These are phyloP conservation scores for Cheilosia scutellata DNA, from an alignment of 2,888 invertebrate genomes.

Conservation along the genomic window DNA sequence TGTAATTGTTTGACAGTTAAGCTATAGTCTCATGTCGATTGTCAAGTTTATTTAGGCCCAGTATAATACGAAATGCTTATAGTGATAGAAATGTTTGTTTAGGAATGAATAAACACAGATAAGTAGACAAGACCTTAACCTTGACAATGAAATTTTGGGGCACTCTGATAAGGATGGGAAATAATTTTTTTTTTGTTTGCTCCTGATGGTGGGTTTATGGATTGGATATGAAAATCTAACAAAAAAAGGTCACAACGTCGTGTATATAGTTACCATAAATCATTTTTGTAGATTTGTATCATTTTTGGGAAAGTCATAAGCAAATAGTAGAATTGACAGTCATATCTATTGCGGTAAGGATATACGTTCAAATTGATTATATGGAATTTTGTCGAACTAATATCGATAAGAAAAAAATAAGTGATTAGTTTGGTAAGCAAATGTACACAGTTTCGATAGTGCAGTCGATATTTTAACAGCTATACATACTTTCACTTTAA, in stretches of 20 bases:
- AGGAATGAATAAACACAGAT: conserved; percentile 53
- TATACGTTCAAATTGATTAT: too few species aligned
- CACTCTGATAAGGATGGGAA: conserved; percentile 42
- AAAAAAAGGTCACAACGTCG: too few species aligned
- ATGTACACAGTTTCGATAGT: too few species aligned
- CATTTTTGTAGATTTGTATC: not conserved
- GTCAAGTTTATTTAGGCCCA: conserved; percentile 57
- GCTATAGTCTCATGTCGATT: conserved; percentile 28
- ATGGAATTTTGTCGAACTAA: too few species aligned
- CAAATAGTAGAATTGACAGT: not conserved
- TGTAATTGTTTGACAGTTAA: conserved; percentile 34
- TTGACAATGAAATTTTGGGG: conserved; percentile 46
- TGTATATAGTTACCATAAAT: too few species aligned
- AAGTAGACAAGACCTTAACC: conserved; percentile 54
- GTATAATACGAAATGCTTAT: conserved; percentile 10
- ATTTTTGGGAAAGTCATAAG: not conserved
- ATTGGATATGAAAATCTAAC: not conserved
- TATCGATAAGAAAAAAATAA: too few species aligned
- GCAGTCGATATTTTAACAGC: too few species aligned
- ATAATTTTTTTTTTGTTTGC: not conserved
- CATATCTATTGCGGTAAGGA: not conserved
- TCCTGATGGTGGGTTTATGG: conserved; percentile 11
- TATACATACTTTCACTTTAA: too few species aligned
- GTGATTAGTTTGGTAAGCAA: too few species aligned
- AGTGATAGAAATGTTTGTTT: conserved; percentile 47